These are phyloP conservation scores for Babylonia areolata DNA, from an alignment of 1,140 invertebrate species.

Conservation along the genomic window DNA sequence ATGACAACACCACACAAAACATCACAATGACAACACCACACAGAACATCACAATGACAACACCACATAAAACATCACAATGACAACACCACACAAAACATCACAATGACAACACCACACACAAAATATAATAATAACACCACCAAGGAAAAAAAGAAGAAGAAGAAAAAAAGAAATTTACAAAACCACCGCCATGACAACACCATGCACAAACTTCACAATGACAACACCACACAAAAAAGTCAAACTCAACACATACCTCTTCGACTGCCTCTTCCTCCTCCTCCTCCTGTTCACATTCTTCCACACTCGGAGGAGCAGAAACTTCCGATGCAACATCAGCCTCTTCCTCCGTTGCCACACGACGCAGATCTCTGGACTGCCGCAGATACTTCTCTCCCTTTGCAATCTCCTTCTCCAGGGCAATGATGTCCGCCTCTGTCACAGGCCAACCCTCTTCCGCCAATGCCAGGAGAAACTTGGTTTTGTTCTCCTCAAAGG, in stretches of 20 bases:
- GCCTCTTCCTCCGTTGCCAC: slow-evolving; percentile 36
- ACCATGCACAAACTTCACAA: no score
- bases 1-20: no score
- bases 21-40: no score
- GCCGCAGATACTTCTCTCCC: slow-evolving; percentile 61
- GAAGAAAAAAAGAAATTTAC: no score
- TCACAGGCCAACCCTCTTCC: slow-evolving; percentile 81
- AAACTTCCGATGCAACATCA: not conserved
- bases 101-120: no score
- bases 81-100: no score
- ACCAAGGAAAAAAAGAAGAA: no score
- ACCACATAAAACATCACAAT: no score
- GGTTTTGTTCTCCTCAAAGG: slow-evolving; percentile 58
- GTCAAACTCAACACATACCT: not conserved
- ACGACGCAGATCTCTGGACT: slow-evolving; percentile 60
- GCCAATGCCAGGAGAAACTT: slow-evolving; percentile 54
- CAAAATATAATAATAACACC: no score
- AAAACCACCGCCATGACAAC: no score
- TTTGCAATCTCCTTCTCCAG: slow-evolving; percentile 64
- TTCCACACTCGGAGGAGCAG: not conserved
- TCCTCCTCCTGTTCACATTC: not conserved
- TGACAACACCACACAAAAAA: not conserved
- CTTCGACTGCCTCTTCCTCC: not conserved
- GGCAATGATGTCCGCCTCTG: slow-evolving; percentile 81
- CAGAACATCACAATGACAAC: no score